Percentiles rank a stretch among this genome's conserved stretches.
Evolutionary conservation across 2,888 invertebrate genomes (phyloP).

Genomic region (Craniophora ligustri): DNA sequence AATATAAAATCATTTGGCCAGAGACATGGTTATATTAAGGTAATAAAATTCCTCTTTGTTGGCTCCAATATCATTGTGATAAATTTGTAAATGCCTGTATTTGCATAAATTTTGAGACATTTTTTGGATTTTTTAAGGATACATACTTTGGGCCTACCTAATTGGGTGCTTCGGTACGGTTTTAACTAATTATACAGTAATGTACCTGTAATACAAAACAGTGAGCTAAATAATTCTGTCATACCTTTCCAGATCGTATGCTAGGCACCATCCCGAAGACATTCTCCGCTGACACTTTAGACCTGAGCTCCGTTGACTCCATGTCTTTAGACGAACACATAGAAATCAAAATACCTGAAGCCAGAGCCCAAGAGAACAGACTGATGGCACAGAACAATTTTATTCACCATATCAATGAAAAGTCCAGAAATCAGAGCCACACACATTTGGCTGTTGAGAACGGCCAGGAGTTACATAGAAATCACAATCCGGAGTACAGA

Average conservation of each 20-base stretch:
- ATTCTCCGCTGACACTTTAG: constrained; percentile 89
- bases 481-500: constrained; percentile 54
- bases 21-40: too few species aligned
- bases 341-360: constrained; percentile 88
- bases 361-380: constrained; percentile 83
- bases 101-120: too few species aligned
- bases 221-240: background rate
- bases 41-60: too few species aligned
- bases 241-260: constrained; percentile 79
- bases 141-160: too few species aligned
- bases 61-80: too few species aligned
- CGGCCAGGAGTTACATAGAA: constrained; percentile 67
- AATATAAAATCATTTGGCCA: too few species aligned
- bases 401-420: constrained; percentile 83
- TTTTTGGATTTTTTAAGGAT: too few species aligned
- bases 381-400: constrained; percentile 85
- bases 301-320: constrained; percentile 90
- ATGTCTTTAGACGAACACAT: constrained; percentile 89
- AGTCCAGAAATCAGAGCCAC: constrained; percentile 74
- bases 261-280: constrained; percentile 85
- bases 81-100: too few species aligned
- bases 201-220: background rate
- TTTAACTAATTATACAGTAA: too few species aligned
- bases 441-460: constrained; percentile 80
- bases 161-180: too few species aligned